Base-by-base conservation (phyloP, 2,113 vertebrate genomes). In the Ailuropoda melanoleuca region DNA sequence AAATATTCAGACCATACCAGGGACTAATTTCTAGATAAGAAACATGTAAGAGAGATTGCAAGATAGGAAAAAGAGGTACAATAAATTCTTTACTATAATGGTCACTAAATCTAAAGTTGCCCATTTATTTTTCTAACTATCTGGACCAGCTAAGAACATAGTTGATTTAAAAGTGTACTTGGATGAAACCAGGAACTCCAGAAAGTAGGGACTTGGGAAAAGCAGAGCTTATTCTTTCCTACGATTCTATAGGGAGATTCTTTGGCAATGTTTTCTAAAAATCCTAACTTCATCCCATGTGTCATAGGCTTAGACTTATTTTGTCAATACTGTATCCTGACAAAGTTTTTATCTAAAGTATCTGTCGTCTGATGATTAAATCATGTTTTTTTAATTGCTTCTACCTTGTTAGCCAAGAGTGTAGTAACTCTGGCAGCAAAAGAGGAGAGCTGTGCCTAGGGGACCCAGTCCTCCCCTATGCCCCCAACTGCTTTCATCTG, bases 391-490 rank as follows among this genome's bases (percentile, higher is more conserved):
- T 74, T 68, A 62, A 74, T 56, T 94, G 43, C 5, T 92, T 58
- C 12, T 75, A 2, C 55, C 48, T 81, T 81, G 48, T 3, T 19
- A 91, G 56, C 8, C 4, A 31, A 26, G n/a, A 46, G 2, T 4
- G 1, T 77, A 29, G 26, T 83, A 46, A 60, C 21, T 56, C n/a
- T 88, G 31, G 29, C 8, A 66, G 19, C 39, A 84, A 88, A 62
- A 78, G 12, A 34, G 8, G 46, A 85, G 29, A 72, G 14, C 8
- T 81, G 2, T 48, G 21, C 15, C 26, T 15, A 90, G 15, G 8
- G 6, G 6, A 83, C 21, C 5, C 10, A 12, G 17, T 3, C 17
- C 19, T 12, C 12, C 39, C n/a, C 4, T 19, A 3, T 19, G 0
- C 4, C 48, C 34, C 21, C 15, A 13, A 1, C 9, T 39, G 11